These are phyloP conservation scores for Carduelis carduelis DNA, from an alignment of 2,797 vertebrate species.

Conservation along the genomic window DNA sequence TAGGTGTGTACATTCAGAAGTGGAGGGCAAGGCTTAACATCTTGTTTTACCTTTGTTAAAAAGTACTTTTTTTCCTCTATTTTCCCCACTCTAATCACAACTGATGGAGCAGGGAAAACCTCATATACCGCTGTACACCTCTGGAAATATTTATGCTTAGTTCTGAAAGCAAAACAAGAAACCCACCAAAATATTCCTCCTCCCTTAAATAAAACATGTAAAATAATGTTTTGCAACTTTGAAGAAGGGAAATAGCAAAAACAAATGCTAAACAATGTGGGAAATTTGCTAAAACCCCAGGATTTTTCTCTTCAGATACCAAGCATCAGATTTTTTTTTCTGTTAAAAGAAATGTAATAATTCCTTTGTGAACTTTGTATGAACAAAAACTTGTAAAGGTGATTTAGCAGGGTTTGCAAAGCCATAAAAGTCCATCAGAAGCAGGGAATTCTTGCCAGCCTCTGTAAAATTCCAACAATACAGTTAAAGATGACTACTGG, in stretches of 20 bases:
- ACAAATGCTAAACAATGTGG: not conserved
- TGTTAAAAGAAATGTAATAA: not conserved
- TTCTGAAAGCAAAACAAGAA: not conserved
- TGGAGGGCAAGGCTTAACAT: not conserved
- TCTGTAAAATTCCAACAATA: not conserved
- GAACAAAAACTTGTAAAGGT: not conserved
- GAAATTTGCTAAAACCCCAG: not conserved
- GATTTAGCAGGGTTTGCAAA: not conserved
- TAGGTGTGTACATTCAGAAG: not conserved
- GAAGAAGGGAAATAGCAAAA: not conserved
- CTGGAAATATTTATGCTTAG: not conserved
- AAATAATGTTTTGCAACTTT: not conserved
- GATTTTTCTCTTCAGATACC: not conserved
- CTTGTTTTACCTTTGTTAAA: not conserved
- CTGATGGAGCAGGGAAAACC: not conserved
- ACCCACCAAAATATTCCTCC: not conserved
- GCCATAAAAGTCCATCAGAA: not conserved
- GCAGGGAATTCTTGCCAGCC: not conserved
- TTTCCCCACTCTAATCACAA: accelerated
- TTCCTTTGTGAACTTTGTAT: not conserved
- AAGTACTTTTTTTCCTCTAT: not conserved
- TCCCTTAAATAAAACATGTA: not conserved
- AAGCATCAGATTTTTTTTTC: not conserved
- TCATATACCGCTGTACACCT: not conserved
- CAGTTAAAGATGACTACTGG: not conserved